Conservation (phyloP, 1,140 invertebrate species). For the Drosophila setifemur region DNA sequence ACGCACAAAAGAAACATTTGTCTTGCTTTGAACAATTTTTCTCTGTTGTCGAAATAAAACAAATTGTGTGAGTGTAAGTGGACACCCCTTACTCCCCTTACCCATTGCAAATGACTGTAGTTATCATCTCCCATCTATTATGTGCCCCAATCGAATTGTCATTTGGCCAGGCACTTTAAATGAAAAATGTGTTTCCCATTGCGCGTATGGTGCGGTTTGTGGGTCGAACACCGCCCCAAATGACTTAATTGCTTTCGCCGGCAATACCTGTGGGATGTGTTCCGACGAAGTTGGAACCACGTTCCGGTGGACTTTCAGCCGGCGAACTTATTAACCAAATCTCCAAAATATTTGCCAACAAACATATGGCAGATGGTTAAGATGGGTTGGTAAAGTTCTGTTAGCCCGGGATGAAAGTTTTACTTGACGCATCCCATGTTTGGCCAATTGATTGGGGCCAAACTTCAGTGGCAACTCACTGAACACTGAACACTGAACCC, state of each 20-base stretch:
- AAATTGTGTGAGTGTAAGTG: conserved; percentile 71
- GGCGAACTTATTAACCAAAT: conserved; percentile 40
- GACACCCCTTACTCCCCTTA: conserved; percentile 1
- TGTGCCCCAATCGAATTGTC: conserved; percentile 60
- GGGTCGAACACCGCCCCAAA: neutral
- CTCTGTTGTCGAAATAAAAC: conserved; percentile 60
- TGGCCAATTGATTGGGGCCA: conserved; percentile 62
- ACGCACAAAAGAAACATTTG: conserved; percentile 60
- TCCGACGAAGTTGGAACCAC: neutral
- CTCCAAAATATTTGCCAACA: conserved; percentile 24
- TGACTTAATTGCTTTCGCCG: conserved; percentile 28
- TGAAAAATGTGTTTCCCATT: conserved; percentile 26
- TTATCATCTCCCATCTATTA: conserved; percentile 63
- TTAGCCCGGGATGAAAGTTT: conserved; percentile 33
- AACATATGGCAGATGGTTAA: conserved; percentile 17
- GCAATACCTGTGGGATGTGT: neutral
- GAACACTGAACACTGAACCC: too few relatives aligned
- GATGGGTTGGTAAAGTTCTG: conserved; percentile 4
- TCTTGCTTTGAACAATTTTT: conserved; percentile 55
- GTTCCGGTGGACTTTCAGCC: neutral
- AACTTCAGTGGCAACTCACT: conserved; percentile 27
- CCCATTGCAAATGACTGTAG: conserved; percentile 60
- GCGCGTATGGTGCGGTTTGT: conserved; percentile 10
- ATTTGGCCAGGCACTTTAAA: conserved; percentile 45
- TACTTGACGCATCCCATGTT: conserved; percentile 32